Conservation (phyloP, 2,113 vertebrate species). For the Callopanchax toddi region DNA sequence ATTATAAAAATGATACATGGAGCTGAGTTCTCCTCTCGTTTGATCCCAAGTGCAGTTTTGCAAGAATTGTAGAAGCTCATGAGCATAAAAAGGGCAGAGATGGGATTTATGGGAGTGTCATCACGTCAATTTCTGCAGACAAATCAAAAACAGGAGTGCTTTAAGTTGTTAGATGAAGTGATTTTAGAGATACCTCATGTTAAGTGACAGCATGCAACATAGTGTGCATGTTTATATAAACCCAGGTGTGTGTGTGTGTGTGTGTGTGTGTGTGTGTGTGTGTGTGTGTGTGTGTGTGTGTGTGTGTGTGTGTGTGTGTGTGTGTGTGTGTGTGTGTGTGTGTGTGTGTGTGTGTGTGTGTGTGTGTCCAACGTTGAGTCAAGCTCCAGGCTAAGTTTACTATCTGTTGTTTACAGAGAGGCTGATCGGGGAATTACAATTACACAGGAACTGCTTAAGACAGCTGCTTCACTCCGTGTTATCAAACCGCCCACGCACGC, state of each 20-base stretch:
- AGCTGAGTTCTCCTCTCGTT: constrained; percentile 23
- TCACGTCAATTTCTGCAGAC: constrained; percentile 32
- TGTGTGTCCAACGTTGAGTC: constrained; percentile 23
- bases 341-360: not conserved
- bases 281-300: constrained; percentile 5
- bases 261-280: not conserved
- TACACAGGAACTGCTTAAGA: constrained; percentile 66
- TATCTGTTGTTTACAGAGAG: constrained; percentile 64
- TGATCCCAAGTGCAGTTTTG: constrained; percentile 41
- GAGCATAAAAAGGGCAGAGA: constrained; percentile 11
- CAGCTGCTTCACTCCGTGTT: constrained; percentile 58
- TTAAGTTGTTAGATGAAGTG: constrained; percentile 31
- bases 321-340: constrained; percentile 5
- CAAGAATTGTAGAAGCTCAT: constrained; percentile 26
- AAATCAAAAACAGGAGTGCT: constrained; percentile 47
- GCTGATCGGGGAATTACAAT: constrained; percentile 68
- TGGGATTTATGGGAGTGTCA: constrained; percentile 18
- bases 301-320: not conserved
- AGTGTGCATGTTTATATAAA: not conserved
- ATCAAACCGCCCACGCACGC: constrained; percentile 53
- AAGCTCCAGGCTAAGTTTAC: constrained; percentile 57
- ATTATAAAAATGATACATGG: constrained; percentile 35
- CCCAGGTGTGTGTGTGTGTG: constrained; percentile 20
- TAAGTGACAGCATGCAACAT: not conserved
- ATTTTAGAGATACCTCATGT: constrained; percentile 21